Evolutionary conservation across 2,888 invertebrate genomes (phyloP), one percentile per base, ranked within the genome.

Genomic region (Sarcophaga subvicina): DNA sequence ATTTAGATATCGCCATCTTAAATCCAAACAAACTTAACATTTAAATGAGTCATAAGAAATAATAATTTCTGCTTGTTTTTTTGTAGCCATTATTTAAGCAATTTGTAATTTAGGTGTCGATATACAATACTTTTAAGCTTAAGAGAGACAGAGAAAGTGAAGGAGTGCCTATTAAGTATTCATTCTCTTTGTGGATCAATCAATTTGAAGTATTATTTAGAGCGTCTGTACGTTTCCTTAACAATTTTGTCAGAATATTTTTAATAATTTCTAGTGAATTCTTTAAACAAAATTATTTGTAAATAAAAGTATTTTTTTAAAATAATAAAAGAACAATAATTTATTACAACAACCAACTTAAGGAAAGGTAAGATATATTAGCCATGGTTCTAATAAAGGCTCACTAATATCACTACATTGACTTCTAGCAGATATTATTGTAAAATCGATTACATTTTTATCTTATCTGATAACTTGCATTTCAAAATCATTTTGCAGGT

Each of bases 161-260:
- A 54, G 2, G 14, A 54, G 54, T 14, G 54, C 54, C 54, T 14
- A 54, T 14, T 17, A 54, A 54, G 54, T 54, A 54, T 54, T 54
- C 17, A 54, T 54, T 14, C 10, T 54, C 54, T 54, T 37, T 54
- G 54, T 54, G 54, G 12, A 14, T 54, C 10, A 54, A 54, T 14
- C 12, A 17, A 14, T 54, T 49, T 49, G 76, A 85, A 85, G 84
- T 85, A 85, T 84, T 84, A 85, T 71, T 73, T 72, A 54, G 4
- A 54, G 17, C 25, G 4, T 17, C n/a, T 20, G 37, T 67, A 69
- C 75, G 84, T 83, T 83, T 83, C 75, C 64, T 80, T 84, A 83
- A 83, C 27, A 79, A 49, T 47, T 76, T 77, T 77, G 17, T 14
- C 12, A 17, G 10, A 14, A 54, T 63, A 84, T 75, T 82, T 47